Evolutionary conservation across 2,888 invertebrate genomes (phyloP).

Genomic region (Pandemis heparana): DNA sequence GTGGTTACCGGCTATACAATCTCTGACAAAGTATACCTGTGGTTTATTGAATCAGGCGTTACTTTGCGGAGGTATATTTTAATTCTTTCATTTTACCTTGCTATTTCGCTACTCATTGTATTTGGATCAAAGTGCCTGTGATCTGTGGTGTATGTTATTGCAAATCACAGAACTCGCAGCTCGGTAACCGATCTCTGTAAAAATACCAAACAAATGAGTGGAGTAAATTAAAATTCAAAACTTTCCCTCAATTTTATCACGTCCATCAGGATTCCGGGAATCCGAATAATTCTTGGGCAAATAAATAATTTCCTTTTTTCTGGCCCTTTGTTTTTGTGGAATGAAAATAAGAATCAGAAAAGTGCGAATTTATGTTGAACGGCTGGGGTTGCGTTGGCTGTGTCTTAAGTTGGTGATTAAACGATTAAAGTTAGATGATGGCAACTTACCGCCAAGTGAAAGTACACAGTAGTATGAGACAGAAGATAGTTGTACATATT

Average conservation of each 20-base stretch:
- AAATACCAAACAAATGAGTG: constrained; percentile 7
- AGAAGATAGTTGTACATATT: too few species aligned
- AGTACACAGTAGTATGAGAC: too few species aligned
- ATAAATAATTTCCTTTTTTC: constrained; percentile 34
- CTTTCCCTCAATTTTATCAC: constrained; percentile 28
- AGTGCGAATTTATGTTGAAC: not conserved
- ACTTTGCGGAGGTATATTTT: too few species aligned
- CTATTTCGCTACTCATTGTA: too few species aligned
- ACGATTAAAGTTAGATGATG: not conserved
- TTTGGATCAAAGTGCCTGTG: not conserved
- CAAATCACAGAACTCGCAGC: not conserved
- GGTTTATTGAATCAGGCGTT: too few species aligned
- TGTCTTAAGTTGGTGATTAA: not conserved
- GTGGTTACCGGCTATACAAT: too few species aligned
- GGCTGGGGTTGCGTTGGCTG: not conserved
- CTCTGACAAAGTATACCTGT: too few species aligned
- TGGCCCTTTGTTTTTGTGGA: constrained; percentile 23
- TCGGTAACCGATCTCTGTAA: not conserved
- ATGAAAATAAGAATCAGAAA: constrained; percentile 6
- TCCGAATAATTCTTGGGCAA: constrained; percentile 21
- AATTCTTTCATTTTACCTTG: too few species aligned
- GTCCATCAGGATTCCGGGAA: constrained; percentile 24
- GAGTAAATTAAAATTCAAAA: constrained; percentile 31
- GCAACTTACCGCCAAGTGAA: not conserved
- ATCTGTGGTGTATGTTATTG: not conserved